Base-by-base conservation (phyloP, 2,113 vertebrate genomes). In the Cryptotis parvus region DNA sequence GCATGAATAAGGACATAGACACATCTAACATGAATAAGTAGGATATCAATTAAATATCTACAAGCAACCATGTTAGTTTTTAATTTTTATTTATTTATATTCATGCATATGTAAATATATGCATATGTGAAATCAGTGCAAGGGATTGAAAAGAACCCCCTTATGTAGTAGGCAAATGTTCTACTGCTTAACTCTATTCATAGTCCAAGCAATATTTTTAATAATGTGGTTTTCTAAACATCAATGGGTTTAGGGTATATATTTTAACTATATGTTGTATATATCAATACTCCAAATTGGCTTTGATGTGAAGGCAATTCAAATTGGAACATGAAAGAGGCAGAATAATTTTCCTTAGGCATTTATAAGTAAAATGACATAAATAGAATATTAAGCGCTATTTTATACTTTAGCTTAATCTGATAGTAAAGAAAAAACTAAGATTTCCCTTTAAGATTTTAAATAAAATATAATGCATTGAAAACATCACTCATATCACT, bases 251-350 rank as follows among this genome's bases (percentile, higher is more conserved):
- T 6, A 65, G 22, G n/a, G 15, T 52, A 16, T 55, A 29, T 52
- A 74, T 72, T 81, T 75, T 55, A 61, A 87, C 63, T 39, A 33
- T 41, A 74, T 95, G 10, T 76, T 82, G 66, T 37, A 55, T 68
- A 20, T 33, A 45, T 65, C 15, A 10, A 9, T 26, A n/a, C 11
- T 86, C n/a, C 43, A 2, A 81, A 2, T 41, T 12, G 93, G 45
- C 33, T 52, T 68, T 82, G 24, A 33, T 55, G 26, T 73, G 76
- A 73, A 4, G 4, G 1, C 39, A 80, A 79, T 87, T 91, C 35
- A 86, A 78, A 55, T 18, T 74, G 10, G 4, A 87, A 75, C n/a
- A n/a, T n/a, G 10, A 82, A 89, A 76, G 58, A 65, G n/a, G 7
- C 5, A 45, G 76, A 37, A 61, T 55, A 31, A 86, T 14, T n/a